phyloP scores from a whole-genome alignment of 2,113 vertebrate species.

The Plectropomus leopardus region DNA sequence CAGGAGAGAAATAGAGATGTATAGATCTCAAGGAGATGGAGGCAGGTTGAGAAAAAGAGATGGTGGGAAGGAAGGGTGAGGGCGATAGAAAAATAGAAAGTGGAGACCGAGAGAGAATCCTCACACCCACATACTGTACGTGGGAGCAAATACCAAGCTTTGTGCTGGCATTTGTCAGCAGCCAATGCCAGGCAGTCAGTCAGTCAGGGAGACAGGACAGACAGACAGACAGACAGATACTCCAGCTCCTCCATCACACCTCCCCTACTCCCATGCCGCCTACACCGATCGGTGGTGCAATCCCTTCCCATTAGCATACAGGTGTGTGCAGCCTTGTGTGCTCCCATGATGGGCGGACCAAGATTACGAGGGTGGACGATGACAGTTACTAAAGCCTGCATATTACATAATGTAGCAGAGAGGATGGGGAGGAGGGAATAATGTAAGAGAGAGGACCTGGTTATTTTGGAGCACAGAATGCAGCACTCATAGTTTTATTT shows the following conservation, averaged over 20 bases:
- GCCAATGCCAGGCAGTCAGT: slow-evolving; percentile 64
- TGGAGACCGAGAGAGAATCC: slow-evolving; percentile 71
- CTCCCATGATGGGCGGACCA: slow-evolving; percentile 43
- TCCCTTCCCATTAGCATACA: slow-evolving; percentile 76
- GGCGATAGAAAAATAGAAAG: slow-evolving; percentile 63
- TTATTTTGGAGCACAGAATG: slow-evolving; percentile 57
- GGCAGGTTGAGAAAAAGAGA: slow-evolving; percentile 56
- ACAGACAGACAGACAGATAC: slow-evolving; percentile 45
- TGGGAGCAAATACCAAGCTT: slow-evolving; percentile 79
- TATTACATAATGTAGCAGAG: slow-evolving; percentile 72
- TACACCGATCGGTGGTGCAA: slow-evolving; percentile 58
- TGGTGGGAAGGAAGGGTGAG: slow-evolving; percentile 63
- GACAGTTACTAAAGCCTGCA: slow-evolving; percentile 57
- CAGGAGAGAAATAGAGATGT: slow-evolving; percentile 30
- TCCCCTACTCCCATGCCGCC: slow-evolving; percentile 40
- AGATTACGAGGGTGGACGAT: slow-evolving; percentile 56
- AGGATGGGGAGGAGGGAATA: slow-evolving; percentile 17
- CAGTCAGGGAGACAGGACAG: slow-evolving; percentile 70
- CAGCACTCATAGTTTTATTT: slow-evolving; percentile 41
- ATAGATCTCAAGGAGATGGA: slow-evolving; percentile 29
- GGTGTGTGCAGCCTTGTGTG: slow-evolving; percentile 66
- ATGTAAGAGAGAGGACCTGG: slow-evolving; percentile 31
- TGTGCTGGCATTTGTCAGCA: slow-evolving; percentile 81
- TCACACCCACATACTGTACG: slow-evolving; percentile 78
- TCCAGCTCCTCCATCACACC: slow-evolving; percentile 58